Evolutionary conservation across 2,113 vertebrate genomes (phyloP).

Genomic region (Junco hyemalis): DNA sequence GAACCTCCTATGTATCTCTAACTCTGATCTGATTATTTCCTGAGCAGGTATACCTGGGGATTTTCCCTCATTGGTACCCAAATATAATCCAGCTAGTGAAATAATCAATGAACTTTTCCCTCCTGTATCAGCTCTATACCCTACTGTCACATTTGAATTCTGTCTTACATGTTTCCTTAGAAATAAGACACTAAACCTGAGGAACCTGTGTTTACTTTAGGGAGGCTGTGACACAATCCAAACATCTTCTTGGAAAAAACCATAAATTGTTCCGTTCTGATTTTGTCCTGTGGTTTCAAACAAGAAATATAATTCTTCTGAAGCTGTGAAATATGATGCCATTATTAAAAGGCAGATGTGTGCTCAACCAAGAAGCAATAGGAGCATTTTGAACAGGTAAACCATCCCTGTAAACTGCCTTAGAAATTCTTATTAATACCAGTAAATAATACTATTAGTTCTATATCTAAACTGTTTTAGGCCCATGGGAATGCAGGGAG

Average conservation of each 20-base stretch:
- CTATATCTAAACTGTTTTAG: conserved; percentile 8
- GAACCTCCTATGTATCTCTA: neutral
- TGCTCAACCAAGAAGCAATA: neutral
- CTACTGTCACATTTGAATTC: neutral
- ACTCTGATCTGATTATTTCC: neutral
- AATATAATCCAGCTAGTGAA: neutral
- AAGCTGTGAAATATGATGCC: neutral
- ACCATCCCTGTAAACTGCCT: neutral
- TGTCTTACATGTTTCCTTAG: neutral
- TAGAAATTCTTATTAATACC: conserved; percentile 22
- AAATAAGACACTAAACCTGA: neutral
- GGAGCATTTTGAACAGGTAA: neutral
- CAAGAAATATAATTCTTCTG: neutral
- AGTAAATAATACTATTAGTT: conserved; percentile 8
- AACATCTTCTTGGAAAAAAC: neutral
- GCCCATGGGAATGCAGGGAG: conserved; percentile 5
- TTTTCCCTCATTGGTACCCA: neutral
- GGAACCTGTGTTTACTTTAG: neutral
- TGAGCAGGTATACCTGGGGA: neutral
- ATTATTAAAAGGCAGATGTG: neutral
- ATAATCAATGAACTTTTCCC: neutral
- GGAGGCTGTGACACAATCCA: neutral
- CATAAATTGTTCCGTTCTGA: neutral
- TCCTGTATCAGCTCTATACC: neutral
- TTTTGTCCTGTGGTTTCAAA: neutral